Evolutionary conservation across 1,140 invertebrate genomes (phyloP).

Genomic region (Ctenoplectra terminalis): DNA sequence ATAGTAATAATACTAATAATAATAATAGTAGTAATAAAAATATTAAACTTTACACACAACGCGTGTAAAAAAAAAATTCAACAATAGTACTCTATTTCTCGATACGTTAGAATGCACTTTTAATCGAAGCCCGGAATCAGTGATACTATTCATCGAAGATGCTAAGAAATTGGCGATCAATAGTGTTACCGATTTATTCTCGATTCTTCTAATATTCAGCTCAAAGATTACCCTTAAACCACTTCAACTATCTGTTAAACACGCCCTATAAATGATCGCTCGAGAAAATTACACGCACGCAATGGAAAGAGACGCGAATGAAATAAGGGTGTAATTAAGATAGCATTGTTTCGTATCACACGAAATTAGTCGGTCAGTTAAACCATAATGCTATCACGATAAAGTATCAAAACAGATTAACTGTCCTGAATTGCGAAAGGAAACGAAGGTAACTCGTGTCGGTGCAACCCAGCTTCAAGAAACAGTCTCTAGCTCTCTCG

Average conservation of each 20-base stretch:
- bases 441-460: background rate
- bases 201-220: background rate
- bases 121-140: background rate
- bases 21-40: too few species aligned
- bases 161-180: background rate
- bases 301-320: background rate
- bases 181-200: background rate
- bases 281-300: background rate
- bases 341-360: slow-evolving; percentile 5
- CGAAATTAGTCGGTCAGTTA: slow-evolving; percentile 5
- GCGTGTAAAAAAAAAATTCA: too few species aligned
- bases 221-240: background rate
- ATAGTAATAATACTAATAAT: too few species aligned
- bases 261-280: background rate
- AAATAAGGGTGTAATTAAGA: background rate
- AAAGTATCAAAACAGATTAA: background rate
- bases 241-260: background rate
- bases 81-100: background rate
- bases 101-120: background rate
- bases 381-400: background rate
- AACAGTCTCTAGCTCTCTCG: slow-evolving; percentile 67
- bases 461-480: slow-evolving; percentile 63
- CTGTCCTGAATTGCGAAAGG: background rate
- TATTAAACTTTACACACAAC: too few species aligned
- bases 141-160: background rate